Base-by-base conservation (phyloP, 1,140 invertebrate species). In the Drosophila pseudoobscura region DNA sequence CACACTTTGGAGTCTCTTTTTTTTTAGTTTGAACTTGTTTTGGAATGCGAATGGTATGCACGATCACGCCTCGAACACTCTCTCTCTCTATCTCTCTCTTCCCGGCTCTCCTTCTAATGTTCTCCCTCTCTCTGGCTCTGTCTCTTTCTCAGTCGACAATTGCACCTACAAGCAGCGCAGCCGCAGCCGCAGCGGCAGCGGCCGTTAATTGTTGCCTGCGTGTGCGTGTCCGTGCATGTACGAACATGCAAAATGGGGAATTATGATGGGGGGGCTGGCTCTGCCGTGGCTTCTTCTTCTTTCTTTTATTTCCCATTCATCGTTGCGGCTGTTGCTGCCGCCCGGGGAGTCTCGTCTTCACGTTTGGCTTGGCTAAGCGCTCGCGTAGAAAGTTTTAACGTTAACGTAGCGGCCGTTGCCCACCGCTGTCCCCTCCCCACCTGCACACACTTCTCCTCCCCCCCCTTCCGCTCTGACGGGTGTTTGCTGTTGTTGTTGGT, bases 341-440 rank as follows among this genome's bases (percentile, higher is more conserved):
- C 52, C 35, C 17, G 31, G 50, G 35, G 35, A 39, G 35, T 39
- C 11, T 54, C 53, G 51, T 22, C 29, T 46, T 22, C 17, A 45
- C 68, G 82, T 84, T 87, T 87, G 82, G 82, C 82, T 87, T 85
- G 82, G 82, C 75, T 85, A 85, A 87, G 82, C 82, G 78, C 83
- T 85, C 78, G 79, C 69, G 78, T 87, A 87, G 82, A 87, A 87
- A 87, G 82, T 87, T 88, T 87, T 78, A 82, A 76, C 74, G 78
- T 83, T 83, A 79, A 80, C 64, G 71, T 57, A 75, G 75, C 72
- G 72, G 59, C 52, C 59, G 59, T 57, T 62, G 76, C 60, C 77
- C 69, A 66, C n/a, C 57, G 31, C 1, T 17, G 17, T 44, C 64
- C 59, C 31, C 55, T 39, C n/a, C 77, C 60, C 63, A 13, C 35